phyloP scores from a whole-genome alignment of 2,888 invertebrate genomes.

The Griposia aprilina region DNA sequence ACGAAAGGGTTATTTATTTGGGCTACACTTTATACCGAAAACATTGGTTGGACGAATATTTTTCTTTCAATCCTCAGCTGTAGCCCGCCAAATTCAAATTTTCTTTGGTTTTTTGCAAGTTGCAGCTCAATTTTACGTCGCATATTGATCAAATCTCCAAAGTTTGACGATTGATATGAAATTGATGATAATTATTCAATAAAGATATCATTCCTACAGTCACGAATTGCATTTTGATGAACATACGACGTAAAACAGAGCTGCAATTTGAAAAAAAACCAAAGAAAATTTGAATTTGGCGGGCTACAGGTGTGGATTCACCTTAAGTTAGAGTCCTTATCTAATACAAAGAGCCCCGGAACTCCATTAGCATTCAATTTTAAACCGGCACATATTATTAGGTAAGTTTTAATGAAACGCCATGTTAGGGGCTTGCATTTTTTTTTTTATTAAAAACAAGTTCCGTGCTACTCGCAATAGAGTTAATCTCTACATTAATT shows the following conservation, averaged over 20 bases:
- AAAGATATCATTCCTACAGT: too few relatives aligned
- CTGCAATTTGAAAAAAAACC: background rate
- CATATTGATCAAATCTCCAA: too few relatives aligned
- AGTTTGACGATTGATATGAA: too few relatives aligned
- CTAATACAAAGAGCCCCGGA: slow-evolving; percentile 3
- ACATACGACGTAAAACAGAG: too few relatives aligned
- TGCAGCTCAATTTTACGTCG: too few relatives aligned
- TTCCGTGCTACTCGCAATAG: slow-evolving; percentile 40
- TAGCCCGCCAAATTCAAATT: too few relatives aligned
- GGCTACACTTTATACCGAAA: background rate
- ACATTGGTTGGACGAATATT: slow-evolving; percentile 5
- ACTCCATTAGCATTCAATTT: slow-evolving; percentile 14
- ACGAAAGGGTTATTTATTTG: slow-evolving; percentile 39
- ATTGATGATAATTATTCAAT: too few relatives aligned
- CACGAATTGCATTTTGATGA: too few relatives aligned
- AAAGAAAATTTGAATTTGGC: background rate
- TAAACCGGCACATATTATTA: slow-evolving; percentile 30
- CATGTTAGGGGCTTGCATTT: background rate
- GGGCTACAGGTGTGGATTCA: too few relatives aligned
- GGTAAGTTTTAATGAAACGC: slow-evolving; percentile 50
- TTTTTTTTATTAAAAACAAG: slow-evolving; percentile 36
- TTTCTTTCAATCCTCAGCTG: too few relatives aligned
- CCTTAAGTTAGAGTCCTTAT: background rate
- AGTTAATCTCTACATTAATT: slow-evolving; percentile 65
- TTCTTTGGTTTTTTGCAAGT: too few relatives aligned